Evolutionary conservation across 2,113 vertebrate genomes (phyloP).

Genomic region (Salvelinus namaycush): DNA sequence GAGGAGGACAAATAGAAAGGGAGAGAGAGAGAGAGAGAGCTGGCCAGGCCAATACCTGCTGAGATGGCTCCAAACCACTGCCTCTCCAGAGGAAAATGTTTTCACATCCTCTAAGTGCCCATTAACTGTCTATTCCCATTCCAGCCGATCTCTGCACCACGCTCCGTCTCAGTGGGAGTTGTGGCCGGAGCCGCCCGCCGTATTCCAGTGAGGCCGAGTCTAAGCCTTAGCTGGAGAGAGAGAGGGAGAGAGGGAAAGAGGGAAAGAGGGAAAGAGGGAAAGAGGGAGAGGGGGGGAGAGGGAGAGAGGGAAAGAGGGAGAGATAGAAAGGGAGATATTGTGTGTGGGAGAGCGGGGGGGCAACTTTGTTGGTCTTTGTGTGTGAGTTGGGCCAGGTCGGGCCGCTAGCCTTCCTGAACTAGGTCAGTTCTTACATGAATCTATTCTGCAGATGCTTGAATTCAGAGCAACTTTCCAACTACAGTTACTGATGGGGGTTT

Average conservation of each 20-base stretch:
- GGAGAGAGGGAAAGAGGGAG: too few species aligned
- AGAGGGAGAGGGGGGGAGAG: too few species aligned
- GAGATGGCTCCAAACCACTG: constrained; percentile 58
- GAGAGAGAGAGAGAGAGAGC: constrained; percentile 29
- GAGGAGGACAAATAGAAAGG: constrained; percentile 4
- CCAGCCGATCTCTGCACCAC: constrained; percentile 46
- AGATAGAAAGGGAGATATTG: too few species aligned
- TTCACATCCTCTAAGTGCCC: constrained; percentile 70
- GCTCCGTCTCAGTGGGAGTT: constrained; percentile 55
- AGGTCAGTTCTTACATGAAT: constrained; percentile 51
- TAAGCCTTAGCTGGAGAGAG: constrained; percentile 23
- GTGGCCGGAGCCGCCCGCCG: constrained; percentile 55
- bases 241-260: constrained; percentile 1
- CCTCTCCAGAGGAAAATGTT: constrained; percentile 71
- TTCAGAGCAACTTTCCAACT: constrained; percentile 8
- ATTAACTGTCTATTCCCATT: constrained; percentile 75
- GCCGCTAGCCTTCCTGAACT: constrained; percentile 37
- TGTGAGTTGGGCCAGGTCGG: too few species aligned
- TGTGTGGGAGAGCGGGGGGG: too few species aligned
- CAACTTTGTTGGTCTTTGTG: too few species aligned
- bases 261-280: too few species aligned
- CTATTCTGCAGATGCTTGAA: constrained; percentile 41
- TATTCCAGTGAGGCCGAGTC: constrained; percentile 53
- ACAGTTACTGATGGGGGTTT: neutral
- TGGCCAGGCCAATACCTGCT: constrained; percentile 40